phyloP scores from a whole-genome alignment of 2,113 vertebrate species.

The Meriones unguiculatus region DNA sequence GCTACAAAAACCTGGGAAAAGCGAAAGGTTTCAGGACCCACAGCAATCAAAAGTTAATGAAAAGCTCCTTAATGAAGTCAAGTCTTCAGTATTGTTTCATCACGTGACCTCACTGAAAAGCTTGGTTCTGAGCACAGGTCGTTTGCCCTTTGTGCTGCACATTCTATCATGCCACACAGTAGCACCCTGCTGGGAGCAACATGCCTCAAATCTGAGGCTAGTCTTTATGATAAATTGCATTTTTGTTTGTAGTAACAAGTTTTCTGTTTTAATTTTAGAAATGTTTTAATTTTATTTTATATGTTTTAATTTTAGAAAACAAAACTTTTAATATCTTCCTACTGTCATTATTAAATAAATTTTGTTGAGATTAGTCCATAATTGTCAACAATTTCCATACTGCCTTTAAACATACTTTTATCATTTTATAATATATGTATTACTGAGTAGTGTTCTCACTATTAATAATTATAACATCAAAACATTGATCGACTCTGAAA shows the following conservation, averaged over 20 bases:
- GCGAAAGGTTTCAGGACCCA: background rate
- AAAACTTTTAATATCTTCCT: background rate
- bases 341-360: background rate
- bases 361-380: background rate
- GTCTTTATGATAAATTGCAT: background rate
- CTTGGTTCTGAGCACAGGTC: background rate
- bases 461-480: background rate
- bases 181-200: background rate
- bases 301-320: background rate
- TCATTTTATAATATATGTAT: background rate
- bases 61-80: background rate
- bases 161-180: background rate
- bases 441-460: background rate
- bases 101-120: background rate
- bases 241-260: background rate
- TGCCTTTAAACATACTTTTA: background rate
- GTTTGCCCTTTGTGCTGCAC: background rate
- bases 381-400: background rate
- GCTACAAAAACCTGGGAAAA: background rate
- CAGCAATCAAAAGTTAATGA: background rate
- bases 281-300: background rate
- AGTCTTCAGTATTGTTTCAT: background rate
- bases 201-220: background rate
- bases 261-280: background rate
- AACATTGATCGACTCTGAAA: background rate